Conservation (phyloP, 2,113 vertebrate species). For the Aegotheles bennettii region DNA sequence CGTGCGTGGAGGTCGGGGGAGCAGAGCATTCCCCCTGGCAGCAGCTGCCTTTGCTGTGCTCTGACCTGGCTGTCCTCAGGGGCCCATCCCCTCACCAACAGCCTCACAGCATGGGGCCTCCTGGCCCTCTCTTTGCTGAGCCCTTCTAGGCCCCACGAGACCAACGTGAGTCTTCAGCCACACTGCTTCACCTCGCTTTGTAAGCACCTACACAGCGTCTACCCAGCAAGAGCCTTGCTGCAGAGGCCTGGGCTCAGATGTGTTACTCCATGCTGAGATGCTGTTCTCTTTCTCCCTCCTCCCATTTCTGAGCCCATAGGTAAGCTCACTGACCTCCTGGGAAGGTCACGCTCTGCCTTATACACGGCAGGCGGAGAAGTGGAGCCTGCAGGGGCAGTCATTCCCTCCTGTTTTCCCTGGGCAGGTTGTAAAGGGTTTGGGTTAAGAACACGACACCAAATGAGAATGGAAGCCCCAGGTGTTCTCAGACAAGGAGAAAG, state of each 20-base stretch:
- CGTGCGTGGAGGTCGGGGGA: background rate
- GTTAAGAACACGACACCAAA: background rate
- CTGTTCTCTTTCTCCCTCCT: background rate
- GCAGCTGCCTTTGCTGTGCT: background rate
- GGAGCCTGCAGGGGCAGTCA: background rate
- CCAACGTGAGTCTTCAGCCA: accelerated
- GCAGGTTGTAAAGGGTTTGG: background rate
- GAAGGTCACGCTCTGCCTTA: background rate
- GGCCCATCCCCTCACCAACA: accelerated
- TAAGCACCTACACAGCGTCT: background rate
- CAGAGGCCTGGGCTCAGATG: background rate
- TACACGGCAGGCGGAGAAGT: background rate
- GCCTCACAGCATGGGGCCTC: background rate
- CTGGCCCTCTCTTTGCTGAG: background rate
- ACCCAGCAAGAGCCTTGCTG: background rate
- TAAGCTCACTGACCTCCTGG: background rate
- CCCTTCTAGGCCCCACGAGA: background rate
- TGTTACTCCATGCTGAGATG: accelerated
- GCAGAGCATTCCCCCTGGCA: background rate
- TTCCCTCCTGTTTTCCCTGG: background rate
- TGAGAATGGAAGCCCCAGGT: background rate
- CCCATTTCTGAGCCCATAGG: background rate
- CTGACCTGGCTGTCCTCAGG: background rate
- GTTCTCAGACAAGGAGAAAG: background rate
- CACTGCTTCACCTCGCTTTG: background rate